Percentiles rank a stretch among this genome's conserved stretches.
phyloP scores from a whole-genome alignment of 2,113 vertebrate genomes.

The Callipepla squamata region DNA sequence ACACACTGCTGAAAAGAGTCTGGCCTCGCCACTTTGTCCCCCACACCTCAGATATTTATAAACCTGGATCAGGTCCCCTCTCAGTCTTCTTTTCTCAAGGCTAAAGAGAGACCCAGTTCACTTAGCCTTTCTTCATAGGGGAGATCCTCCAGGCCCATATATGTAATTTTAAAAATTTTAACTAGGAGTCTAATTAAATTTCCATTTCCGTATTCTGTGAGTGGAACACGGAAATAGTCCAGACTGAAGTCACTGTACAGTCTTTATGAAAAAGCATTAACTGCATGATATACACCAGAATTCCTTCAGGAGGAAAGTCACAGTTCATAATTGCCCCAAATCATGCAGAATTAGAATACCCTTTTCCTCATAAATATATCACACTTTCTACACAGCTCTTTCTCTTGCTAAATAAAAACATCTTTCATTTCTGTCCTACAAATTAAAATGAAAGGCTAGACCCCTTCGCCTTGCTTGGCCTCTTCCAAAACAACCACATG shows the following conservation, averaged over 20 bases:
- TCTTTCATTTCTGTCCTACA: neutral
- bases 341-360: neutral
- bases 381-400: neutral
- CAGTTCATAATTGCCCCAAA: neutral
- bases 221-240: fast-evolving
- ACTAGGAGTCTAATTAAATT: neutral
- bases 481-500: neutral
- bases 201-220: neutral
- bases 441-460: neutral
- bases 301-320: neutral
- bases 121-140: too few relatives aligned
- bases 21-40: too few relatives aligned
- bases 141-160: too few relatives aligned
- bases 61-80: too few relatives aligned
- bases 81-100: too few relatives aligned
- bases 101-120: too few relatives aligned
- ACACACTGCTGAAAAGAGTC: too few relatives aligned
- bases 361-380: neutral
- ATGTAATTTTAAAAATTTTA: neutral
- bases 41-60: too few relatives aligned
- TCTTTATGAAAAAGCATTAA: neutral
- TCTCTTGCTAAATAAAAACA: neutral
- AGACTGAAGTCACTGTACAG: neutral
- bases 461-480: fast-evolving
- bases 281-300: neutral